Evolutionary conservation across 1,140 invertebrate species (phyloP).

Genomic region (Drosophila pruinosa): DNA sequence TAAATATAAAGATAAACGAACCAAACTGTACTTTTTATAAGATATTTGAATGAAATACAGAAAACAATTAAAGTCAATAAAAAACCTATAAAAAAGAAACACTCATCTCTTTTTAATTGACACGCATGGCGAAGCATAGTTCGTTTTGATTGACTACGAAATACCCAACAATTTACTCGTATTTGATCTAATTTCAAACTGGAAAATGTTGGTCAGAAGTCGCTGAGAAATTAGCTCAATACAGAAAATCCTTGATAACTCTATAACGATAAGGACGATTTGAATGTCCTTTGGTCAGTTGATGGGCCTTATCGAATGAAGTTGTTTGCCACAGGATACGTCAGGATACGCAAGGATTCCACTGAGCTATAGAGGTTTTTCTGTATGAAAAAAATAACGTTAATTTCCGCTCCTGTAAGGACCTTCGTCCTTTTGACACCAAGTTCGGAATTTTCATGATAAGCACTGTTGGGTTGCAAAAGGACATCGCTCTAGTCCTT

Average conservation of each 20-base stretch:
- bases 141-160: not conserved
- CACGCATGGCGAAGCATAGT: not conserved
- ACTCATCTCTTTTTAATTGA: not conserved
- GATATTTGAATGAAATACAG: slow-evolving; percentile 75
- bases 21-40: slow-evolving; percentile 77
- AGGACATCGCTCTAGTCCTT: not conserved
- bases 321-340: not conserved
- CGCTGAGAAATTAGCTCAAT: too few relatives aligned
- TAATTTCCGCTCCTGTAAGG: not conserved
- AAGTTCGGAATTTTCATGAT: not conserved
- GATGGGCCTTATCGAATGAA: not conserved
- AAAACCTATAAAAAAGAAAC: slow-evolving; percentile 26
- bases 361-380: not conserved
- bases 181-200: too few relatives aligned
- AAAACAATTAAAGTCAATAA: slow-evolving; percentile 48
- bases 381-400: not conserved
- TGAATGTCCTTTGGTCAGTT: not conserved
- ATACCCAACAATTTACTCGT: too few relatives aligned
- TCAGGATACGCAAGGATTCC: not conserved
- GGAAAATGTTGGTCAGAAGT: not conserved
- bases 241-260: not conserved
- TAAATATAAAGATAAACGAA: slow-evolving; percentile 64
- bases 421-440: not conserved
- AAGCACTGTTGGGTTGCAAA: not conserved
- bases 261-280: not conserved